These are phyloP conservation scores for Automeris io DNA, from an alignment of 2,888 invertebrate genomes.

Conservation along the genomic window DNA sequence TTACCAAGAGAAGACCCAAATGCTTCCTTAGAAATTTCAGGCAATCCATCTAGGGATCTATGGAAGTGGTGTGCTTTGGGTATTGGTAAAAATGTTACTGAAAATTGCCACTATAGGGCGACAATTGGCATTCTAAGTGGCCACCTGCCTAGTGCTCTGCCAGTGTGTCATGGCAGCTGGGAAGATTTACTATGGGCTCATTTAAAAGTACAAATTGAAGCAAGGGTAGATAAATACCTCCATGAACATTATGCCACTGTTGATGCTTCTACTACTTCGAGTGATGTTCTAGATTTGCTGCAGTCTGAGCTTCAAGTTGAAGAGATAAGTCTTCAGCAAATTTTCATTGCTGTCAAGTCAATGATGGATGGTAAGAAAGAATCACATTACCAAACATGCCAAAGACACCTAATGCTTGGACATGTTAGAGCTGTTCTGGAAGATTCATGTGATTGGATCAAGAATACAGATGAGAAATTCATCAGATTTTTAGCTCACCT, in stretches of 20 bases:
- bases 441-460: slow-evolving; percentile 81
- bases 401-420: slow-evolving; percentile 90
- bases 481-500: slow-evolving; percentile 91
- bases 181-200: slow-evolving; percentile 95
- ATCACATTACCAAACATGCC: slow-evolving; percentile 85
- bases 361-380: slow-evolving; percentile 76
- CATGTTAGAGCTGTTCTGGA: slow-evolving; percentile 85
- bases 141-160: slow-evolving; percentile 85
- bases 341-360: slow-evolving; percentile 63
- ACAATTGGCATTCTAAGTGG: slow-evolving; percentile 90
- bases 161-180: slow-evolving; percentile 88
- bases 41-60: slow-evolving; percentile 88
- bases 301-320: slow-evolving; percentile 53
- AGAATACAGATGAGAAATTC: slow-evolving; percentile 73
- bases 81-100: slow-evolving; percentile 74
- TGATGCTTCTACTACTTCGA: slow-evolving; percentile 57
- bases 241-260: slow-evolving; percentile 65
- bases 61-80: slow-evolving; percentile 87
- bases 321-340: slow-evolving; percentile 57
- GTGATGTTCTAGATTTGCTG: slow-evolving; percentile 57
- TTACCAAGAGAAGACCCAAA: slow-evolving; percentile 80
- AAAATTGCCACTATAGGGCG: slow-evolving; percentile 78
- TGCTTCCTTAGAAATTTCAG: slow-evolving; percentile 80
- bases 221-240: slow-evolving; percentile 83
- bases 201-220: slow-evolving; percentile 87